Base-by-base conservation (phyloP, 37 sponge, comb jelly and placozoan species). In the Chondrilla cf. caribensis region DNA sequence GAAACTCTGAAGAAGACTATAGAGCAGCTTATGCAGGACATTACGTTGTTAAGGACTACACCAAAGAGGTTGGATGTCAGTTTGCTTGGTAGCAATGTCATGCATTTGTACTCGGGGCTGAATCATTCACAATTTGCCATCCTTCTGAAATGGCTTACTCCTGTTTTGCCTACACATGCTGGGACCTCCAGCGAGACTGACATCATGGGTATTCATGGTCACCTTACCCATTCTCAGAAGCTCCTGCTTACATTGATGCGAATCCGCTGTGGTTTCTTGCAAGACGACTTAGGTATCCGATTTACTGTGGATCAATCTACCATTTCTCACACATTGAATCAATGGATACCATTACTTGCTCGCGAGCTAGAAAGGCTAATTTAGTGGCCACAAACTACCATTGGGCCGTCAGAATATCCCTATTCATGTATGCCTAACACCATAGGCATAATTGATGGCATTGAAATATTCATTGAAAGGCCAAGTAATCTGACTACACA, bases 301-400 rank as follows among this genome's bases (percentile, higher is more conserved):
- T 81, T 81, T 65, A 14, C 21, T 41, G 55, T 81, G 37, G 80
- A 58, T 17, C 80, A 79, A 55, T 47, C 54, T 64, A 65, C 82
- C 1, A 67, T 81, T n/a, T 81, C 82, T 7, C 82, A 67, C 33
- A 64, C 37, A 25, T 22, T 81, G 21, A 81, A 38, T 65, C 64
- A 81, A 22, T 81, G 82, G 82, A 81, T 81, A 33, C 82, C 82
- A 32, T 22, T 81, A 24, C 68, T 81, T 25, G 67, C 67, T 41
- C 29, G 22, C 24, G 41, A 81, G 29, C 82, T 81, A n/a, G 58
- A 39, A 40, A 44, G 9, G 11, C 82, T 81, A 5, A 70, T 70
- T 21, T 7, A 37, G 5, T 70, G 72, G 72, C 39, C 72, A 38
- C 14, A 70, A 37, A 70, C 72, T 19, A 70, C 37, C 6, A 70